Evolutionary conservation across 2,888 invertebrate genomes (phyloP).

Genomic region (Sthenelais limicola): DNA sequence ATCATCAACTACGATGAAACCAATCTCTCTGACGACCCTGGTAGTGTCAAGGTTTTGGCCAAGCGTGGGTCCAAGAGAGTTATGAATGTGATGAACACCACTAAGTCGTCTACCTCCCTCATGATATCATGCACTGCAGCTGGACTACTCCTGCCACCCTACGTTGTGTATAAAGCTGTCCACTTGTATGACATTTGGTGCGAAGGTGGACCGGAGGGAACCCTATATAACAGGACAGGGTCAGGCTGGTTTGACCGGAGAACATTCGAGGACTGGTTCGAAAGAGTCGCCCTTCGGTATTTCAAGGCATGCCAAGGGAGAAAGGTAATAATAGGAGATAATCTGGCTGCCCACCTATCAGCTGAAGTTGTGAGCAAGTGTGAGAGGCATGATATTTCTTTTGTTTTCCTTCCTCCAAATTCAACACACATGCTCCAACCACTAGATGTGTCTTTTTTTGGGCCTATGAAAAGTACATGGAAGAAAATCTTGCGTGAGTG

Average conservation of each 20-base stretch:
- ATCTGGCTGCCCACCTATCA: too few relatives aligned
- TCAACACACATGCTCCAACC: too few relatives aligned
- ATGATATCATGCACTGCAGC: not conserved
- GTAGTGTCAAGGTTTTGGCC: too few relatives aligned
- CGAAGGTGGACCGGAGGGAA: not conserved
- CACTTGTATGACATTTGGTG: not conserved
- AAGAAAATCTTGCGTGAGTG: too few relatives aligned
- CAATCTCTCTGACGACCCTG: constrained; percentile 7
- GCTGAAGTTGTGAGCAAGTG: too few relatives aligned
- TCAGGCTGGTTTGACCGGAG: not conserved
- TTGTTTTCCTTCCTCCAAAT: too few relatives aligned
- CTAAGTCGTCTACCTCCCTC: not conserved
- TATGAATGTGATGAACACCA: not conserved
- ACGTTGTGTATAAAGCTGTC: not conserved
- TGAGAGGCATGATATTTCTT: too few relatives aligned
- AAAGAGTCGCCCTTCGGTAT: too few relatives aligned
- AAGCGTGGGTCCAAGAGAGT: not conserved
- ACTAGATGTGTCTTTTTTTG: too few relatives aligned
- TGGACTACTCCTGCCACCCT: not conserved
- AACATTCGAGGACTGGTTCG: not conserved
- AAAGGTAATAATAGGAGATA: too few relatives aligned
- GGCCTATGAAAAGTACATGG: too few relatives aligned
- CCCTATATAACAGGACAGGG: not conserved
- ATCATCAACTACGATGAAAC: constrained; percentile 19
- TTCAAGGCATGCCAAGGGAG: too few relatives aligned